Percentiles rank a stretch among this genome's conserved stretches.
Evolutionary conservation across 2,797 vertebrate genomes (phyloP).

Genomic region (Pseudochromis fuscus): DNA sequence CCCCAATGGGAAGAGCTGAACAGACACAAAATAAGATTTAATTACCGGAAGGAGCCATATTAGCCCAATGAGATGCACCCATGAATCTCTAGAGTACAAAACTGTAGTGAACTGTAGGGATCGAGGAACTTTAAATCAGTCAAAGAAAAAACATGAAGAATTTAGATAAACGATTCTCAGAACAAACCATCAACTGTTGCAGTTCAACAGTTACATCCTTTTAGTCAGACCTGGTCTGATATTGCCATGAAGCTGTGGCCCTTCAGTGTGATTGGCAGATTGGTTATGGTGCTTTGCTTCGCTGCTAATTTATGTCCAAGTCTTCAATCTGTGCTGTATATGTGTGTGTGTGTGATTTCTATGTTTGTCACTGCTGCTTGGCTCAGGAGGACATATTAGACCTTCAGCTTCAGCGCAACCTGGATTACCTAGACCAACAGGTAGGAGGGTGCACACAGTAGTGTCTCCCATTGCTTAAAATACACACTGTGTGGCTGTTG

Average conservation of each 20-base stretch:
- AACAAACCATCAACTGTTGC: too few relatives aligned
- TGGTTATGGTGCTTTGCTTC: slow-evolving; percentile 44
- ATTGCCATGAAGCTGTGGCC: too few relatives aligned
- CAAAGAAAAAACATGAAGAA: too few relatives aligned
- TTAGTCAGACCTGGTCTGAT: too few relatives aligned
- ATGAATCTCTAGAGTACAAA: not conserved
- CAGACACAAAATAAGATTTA: too few relatives aligned
- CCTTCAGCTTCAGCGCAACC: slow-evolving; percentile 97
- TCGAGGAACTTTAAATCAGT: too few relatives aligned
- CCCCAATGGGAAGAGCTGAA: too few relatives aligned
- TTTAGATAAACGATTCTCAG: too few relatives aligned
- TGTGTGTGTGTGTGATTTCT: slow-evolving; percentile 53
- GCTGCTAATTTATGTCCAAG: slow-evolving; percentile 28
- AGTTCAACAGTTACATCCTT: too few relatives aligned
- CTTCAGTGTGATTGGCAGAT: slow-evolving; percentile 4
- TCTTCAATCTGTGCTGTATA: slow-evolving; percentile 31
- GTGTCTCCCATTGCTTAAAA: not conserved
- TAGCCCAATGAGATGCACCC: too few relatives aligned
- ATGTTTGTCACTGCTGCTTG: slow-evolving; percentile 59
- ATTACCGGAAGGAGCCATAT: too few relatives aligned
- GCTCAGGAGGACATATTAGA: slow-evolving; percentile 98
- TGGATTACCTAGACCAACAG: slow-evolving; percentile 99
- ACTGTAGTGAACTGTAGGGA: not conserved
- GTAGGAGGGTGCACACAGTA: slow-evolving; percentile 81
- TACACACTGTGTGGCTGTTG: not conserved